These are phyloP conservation scores for Nyctereutes procyonoides DNA, from an alignment of 2,113 vertebrate species.

Conservation along the genomic window DNA sequence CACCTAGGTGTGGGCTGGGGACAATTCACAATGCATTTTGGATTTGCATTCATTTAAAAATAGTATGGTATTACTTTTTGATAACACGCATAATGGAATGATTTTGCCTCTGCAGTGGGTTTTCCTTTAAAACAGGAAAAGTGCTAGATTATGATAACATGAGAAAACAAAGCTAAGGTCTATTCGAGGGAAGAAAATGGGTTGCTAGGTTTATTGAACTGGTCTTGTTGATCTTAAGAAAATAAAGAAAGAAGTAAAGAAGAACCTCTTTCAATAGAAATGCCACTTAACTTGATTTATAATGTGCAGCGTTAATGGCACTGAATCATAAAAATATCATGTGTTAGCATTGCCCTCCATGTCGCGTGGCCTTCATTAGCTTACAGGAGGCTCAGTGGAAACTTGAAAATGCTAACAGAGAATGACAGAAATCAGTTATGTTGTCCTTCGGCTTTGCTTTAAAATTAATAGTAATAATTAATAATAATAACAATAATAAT, in stretches of 20 bases:
- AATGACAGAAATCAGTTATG: slow-evolving; percentile 36
- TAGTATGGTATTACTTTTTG: slow-evolving; percentile 68
- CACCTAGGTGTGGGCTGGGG: slow-evolving; percentile 21
- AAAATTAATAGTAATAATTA: neutral
- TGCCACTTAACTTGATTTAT: slow-evolving; percentile 86
- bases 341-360: slow-evolving; percentile 12
- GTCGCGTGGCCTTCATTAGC: slow-evolving; percentile 70
- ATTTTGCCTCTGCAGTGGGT: slow-evolving; percentile 48
- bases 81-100: slow-evolving; percentile 72
- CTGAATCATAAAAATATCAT: slow-evolving; percentile 73
- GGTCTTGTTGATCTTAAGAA: slow-evolving; percentile 67
- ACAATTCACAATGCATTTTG: slow-evolving; percentile 50
- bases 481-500: neutral
- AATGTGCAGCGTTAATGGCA: slow-evolving; percentile 79
- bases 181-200: slow-evolving; percentile 69
- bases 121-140: slow-evolving; percentile 71
- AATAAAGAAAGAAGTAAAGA: slow-evolving; percentile 71
- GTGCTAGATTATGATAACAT: slow-evolving; percentile 70
- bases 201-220: slow-evolving; percentile 63
- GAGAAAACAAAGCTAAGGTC: slow-evolving; percentile 77
- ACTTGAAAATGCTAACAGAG: slow-evolving; percentile 62
- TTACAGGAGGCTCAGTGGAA: slow-evolving; percentile 64
- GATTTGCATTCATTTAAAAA: slow-evolving; percentile 63
- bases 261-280: slow-evolving; percentile 76
- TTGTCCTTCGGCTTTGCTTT: slow-evolving; percentile 43